A percentile compares a stretch with the other conserved stretches of the same genome.
Conservation (phyloP, 53 echinoderm and acorn worm species). For the Temnopleurus reevesii region DNA sequence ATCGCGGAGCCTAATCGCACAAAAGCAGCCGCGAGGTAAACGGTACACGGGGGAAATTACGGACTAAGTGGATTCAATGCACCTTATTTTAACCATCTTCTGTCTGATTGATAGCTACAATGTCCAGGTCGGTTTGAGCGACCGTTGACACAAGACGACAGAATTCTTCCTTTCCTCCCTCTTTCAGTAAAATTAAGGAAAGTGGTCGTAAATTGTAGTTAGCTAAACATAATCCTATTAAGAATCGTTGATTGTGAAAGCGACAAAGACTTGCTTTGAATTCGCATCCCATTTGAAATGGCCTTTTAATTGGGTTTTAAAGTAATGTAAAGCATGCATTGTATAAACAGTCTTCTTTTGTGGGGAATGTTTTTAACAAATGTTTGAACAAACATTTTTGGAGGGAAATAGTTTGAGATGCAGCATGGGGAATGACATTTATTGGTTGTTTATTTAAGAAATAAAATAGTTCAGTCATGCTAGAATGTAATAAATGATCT, state of each 20-base stretch:
- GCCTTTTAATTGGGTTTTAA: neutral
- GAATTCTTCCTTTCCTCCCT: neutral
- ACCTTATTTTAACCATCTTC: constrained; percentile 5
- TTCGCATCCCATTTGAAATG: neutral
- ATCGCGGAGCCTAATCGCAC: constrained; percentile 42
- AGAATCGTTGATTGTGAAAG: neutral
- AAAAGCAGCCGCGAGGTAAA: constrained; percentile 51
- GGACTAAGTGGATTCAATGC: constrained; percentile 6
- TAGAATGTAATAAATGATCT: no score
- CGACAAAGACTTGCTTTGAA: neutral
- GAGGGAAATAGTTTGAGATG: no score
- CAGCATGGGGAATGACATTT: no score
- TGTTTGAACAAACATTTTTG: no score
- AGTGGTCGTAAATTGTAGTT: neutral
- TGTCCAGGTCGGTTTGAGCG: neutral
- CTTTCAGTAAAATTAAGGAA: neutral
- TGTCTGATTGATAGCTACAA: constrained; percentile 7
- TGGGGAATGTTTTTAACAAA: no score
- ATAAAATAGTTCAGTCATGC: no score
- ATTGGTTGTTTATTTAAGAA: no score
- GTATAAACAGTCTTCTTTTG: neutral
- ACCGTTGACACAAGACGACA: neutral
- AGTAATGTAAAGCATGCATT: neutral
- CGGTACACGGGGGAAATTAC: constrained; percentile 47
- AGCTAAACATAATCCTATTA: neutral